Base-by-base conservation (phyloP, 2,113 vertebrate species). In the Anhinga anhinga region DNA sequence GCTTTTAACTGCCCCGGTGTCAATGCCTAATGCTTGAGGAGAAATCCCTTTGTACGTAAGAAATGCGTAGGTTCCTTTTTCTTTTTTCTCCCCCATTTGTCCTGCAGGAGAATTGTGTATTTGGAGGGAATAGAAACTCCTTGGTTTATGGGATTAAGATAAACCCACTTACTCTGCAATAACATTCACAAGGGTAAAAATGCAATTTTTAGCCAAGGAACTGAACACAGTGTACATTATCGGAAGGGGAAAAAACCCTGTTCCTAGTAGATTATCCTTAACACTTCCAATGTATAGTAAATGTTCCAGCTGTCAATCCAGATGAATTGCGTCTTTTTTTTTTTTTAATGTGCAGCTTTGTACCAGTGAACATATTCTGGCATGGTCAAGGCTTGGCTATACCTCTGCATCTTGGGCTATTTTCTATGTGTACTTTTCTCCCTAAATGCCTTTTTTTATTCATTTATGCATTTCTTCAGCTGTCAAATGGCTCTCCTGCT, bases 401-500 rank as follows among this genome's bases (percentile, higher is more conserved):
- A 19, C 45, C 58, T 94, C 58, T 70, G 1, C 56, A 17, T 70
- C 63, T 88, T 67, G 55, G 85, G 67, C 63, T 25, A 2, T 38
- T 85, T 91, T 83, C 63, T 92, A 0, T 62, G 34, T 77, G 71
- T 93, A 58, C 42, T 94, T 82, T 86, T 66, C 63, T 93, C 25
- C 36, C 49, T 53, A 69, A 76, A 70, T 72, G 50, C 17, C 34
- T 82, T 67, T 88, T 83, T 85, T 82, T 71, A 21, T 58, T 45
- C 42, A 59, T 80, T 80, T 90, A 27, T 56, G 32, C 42, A 42
- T 66, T 70, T 45, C 49, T 93, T 91, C 58, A 86, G 88, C 79
- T 95, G 96, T 90, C 92, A 88, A 86, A 62, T 71, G n/a, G n/a
- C 55, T 86, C 82, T 92, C 62, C 90, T 83, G 59, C 55, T 94